Conservation (phyloP, 2,888 invertebrate species). For the Sphecodes monilicornis region DNA sequence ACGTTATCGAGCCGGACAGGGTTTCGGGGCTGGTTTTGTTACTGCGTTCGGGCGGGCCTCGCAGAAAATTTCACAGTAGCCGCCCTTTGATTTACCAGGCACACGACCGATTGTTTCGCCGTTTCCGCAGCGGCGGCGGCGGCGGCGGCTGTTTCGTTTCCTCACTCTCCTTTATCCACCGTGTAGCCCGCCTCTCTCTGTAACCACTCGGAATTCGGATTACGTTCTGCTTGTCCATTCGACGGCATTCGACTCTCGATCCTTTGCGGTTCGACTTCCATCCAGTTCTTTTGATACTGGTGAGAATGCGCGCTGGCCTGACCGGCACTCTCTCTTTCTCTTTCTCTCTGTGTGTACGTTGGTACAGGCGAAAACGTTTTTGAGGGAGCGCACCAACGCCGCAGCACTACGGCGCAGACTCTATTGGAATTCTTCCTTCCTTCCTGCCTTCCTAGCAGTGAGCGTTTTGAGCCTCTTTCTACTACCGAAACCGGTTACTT, state of each 20-base stretch:
- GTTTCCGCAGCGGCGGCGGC: background rate
- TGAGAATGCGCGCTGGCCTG: background rate
- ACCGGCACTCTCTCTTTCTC: background rate
- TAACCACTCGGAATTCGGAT: background rate
- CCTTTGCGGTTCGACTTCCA: background rate
- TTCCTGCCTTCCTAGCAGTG: background rate
- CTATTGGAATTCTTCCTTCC: slow-evolving; percentile 1
- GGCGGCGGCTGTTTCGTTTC: background rate
- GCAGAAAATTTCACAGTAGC: slow-evolving; percentile 37
- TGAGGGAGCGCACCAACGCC: background rate
- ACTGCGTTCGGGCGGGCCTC: slow-evolving; percentile 21
- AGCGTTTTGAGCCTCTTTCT: background rate
- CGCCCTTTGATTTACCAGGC: slow-evolving; percentile 38
- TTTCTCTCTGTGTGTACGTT: background rate
- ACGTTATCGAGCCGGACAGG: background rate
- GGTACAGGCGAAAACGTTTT: background rate
- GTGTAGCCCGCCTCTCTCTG: background rate
- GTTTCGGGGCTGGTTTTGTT: background rate
- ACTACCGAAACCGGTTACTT: background rate
- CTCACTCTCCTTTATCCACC: background rate
- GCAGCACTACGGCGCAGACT: background rate
- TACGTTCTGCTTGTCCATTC: background rate
- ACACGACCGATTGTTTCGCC: slow-evolving; percentile 27
- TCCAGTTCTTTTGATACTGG: slow-evolving; percentile 3
- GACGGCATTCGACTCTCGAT: background rate